Conservation (phyloP, 2,113 vertebrate species). For the Myiagra hebetior region DNA sequence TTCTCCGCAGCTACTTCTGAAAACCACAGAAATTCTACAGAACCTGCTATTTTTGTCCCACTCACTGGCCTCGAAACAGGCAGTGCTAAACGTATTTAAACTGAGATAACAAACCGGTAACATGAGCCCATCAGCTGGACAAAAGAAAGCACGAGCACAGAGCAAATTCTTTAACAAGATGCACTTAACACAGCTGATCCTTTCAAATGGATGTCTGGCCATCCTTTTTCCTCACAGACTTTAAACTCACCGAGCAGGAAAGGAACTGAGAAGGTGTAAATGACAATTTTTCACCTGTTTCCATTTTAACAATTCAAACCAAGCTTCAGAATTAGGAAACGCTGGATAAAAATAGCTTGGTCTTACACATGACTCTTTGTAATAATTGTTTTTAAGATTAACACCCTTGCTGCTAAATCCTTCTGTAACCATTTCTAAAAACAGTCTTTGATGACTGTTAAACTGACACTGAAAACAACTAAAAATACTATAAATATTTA, state of each 20-base stretch:
- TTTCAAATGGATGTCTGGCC: background rate
- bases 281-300: background rate
- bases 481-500: background rate
- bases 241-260: background rate
- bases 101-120: background rate
- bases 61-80: background rate
- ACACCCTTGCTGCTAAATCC: background rate
- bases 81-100: background rate
- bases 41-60: background rate
- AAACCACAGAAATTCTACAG: background rate
- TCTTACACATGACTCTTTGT: background rate
- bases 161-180: background rate
- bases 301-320: background rate
- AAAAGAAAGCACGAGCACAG: background rate
- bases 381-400: background rate
- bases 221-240: background rate
- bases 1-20: slow-evolving; percentile 18
- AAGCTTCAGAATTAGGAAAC: background rate
- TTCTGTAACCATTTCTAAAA: background rate
- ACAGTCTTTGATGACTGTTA: background rate
- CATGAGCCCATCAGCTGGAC: background rate
- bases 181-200: background rate
- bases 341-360: background rate
- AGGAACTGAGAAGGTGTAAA: background rate
- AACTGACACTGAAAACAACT: background rate